phyloP scores from a whole-genome alignment of 2,113 vertebrate species.

The Phrynosoma blainvillii region DNA sequence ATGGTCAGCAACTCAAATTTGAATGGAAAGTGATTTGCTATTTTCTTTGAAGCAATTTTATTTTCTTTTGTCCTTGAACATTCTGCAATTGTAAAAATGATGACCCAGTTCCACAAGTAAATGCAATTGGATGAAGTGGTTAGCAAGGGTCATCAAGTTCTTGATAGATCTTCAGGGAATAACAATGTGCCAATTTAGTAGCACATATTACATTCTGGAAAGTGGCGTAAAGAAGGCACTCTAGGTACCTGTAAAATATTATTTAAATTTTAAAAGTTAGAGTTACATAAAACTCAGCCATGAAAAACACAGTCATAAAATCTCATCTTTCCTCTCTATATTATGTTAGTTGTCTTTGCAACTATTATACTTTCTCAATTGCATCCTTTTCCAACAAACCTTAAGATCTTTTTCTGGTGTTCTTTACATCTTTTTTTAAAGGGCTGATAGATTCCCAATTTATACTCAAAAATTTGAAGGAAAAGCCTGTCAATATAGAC shows the following conservation, averaged over 20 bases:
- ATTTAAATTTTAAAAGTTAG: conserved; percentile 2
- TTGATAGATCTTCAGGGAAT: conserved; percentile 56
- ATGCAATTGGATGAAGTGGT: conserved; percentile 52
- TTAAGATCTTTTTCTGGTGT: neutral
- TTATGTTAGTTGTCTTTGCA: neutral
- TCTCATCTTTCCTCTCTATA: neutral
- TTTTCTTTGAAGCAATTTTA: conserved; percentile 48
- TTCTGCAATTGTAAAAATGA: conserved; percentile 56
- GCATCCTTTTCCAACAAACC: neutral
- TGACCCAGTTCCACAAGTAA: conserved; percentile 59
- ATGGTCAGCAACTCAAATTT: conserved; percentile 66
- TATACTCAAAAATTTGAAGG: neutral
- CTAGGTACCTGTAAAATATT: conserved; percentile 32
- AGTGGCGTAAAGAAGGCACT: conserved; percentile 32
- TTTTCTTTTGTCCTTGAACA: conserved; percentile 61
- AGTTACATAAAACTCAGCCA: conserved; percentile 20
- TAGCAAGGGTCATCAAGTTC: conserved; percentile 50
- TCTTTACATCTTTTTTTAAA: neutral
- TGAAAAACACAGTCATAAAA: conserved; percentile 13
- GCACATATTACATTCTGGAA: conserved; percentile 57
- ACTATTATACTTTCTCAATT: neutral
- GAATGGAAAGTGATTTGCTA: conserved; percentile 51
- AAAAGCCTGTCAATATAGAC: neutral
- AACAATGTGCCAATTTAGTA: conserved; percentile 63
- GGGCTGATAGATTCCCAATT: neutral